Percentiles rank a stretch among this genome's conserved stretches.
Conservation (phyloP, 2,113 vertebrate species). For the Prochilodus magdalenae region DNA sequence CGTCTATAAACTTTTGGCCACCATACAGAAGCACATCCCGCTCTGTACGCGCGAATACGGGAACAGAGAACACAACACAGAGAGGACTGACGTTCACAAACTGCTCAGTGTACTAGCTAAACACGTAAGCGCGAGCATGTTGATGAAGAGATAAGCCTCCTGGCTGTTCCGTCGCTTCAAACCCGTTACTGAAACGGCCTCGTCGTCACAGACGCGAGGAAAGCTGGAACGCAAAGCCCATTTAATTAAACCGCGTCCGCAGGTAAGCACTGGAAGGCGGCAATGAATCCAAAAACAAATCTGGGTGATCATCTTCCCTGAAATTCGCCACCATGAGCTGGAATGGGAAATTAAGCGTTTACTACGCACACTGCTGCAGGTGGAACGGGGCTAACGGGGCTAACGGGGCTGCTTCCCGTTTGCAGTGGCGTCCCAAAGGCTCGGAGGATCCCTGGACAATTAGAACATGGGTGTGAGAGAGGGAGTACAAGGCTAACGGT, state of each 20-base stretch:
- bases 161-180: background rate
- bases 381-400: background rate
- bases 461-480: too few species aligned
- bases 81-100: too few species aligned
- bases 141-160: too few species aligned
- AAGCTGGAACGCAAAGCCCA: background rate
- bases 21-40: background rate
- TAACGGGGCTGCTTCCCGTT: too few species aligned
- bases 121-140: too few species aligned
- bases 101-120: too few species aligned
- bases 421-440: too few species aligned
- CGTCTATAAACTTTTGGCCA: background rate
- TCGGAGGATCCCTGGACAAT: background rate
- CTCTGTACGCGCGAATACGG: too few species aligned
- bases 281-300: background rate
- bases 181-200: constrained; percentile 20
- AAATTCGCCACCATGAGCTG: background rate
- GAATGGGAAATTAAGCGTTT: background rate
- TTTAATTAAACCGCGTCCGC: constrained; percentile 30
- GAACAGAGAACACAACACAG: too few species aligned
- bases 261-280: background rate
- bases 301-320: background rate
- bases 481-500: too few species aligned
- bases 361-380: background rate
- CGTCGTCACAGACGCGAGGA: constrained; percentile 9